Percentiles rank a stretch among this genome's conserved stretches.
These are phyloP conservation scores for Spondyliosoma cantharus DNA, from an alignment of 2,797 vertebrate species.

Conservation along the genomic window DNA sequence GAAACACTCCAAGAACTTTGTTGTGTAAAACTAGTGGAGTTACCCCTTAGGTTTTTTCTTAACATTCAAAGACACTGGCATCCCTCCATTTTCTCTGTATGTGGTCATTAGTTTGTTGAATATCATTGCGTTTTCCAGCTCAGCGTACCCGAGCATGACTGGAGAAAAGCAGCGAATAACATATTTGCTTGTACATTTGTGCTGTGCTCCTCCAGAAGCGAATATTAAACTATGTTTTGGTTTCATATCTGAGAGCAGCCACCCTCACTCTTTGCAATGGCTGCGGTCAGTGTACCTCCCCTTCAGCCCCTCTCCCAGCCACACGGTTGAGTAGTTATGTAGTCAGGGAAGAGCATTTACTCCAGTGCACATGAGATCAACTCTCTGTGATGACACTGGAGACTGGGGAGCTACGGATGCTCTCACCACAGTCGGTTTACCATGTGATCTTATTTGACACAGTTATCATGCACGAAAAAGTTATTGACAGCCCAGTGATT, in stretches of 20 bases:
- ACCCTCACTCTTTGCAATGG: slow-evolving; percentile 14
- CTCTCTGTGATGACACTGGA: slow-evolving; percentile 16
- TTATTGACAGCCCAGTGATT: slow-evolving; percentile 22
- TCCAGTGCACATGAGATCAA: slow-evolving; percentile 27
- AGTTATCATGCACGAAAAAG: slow-evolving; percentile 31
- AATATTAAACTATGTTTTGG: slow-evolving; percentile 4
- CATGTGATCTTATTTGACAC: slow-evolving; percentile 33
- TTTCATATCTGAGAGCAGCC: slow-evolving; percentile 24
- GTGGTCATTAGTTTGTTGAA: slow-evolving; percentile 14
- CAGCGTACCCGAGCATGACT: not conserved
- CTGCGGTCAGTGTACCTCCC: slow-evolving; percentile 11
- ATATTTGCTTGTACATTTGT: slow-evolving; percentile 34
- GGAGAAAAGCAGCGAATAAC: slow-evolving; percentile 24
- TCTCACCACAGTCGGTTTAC: slow-evolving; percentile 19
- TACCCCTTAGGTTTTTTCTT: not conserved
- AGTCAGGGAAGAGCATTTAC: slow-evolving; percentile 39
- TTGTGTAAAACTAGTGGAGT: too few species aligned
- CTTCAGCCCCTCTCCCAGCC: slow-evolving; percentile 13
- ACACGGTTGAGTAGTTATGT: slow-evolving; percentile 39
- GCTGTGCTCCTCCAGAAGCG: not conserved
- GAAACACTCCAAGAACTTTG: too few species aligned
- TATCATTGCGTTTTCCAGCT: slow-evolving; percentile 20
- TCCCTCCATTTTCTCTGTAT: not conserved
- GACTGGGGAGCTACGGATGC: slow-evolving; percentile 11
- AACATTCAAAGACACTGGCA: not conserved